These are phyloP conservation scores for Paracyclopina nana DNA, from an alignment of 1,140 invertebrate genomes.

Conservation along the genomic window DNA sequence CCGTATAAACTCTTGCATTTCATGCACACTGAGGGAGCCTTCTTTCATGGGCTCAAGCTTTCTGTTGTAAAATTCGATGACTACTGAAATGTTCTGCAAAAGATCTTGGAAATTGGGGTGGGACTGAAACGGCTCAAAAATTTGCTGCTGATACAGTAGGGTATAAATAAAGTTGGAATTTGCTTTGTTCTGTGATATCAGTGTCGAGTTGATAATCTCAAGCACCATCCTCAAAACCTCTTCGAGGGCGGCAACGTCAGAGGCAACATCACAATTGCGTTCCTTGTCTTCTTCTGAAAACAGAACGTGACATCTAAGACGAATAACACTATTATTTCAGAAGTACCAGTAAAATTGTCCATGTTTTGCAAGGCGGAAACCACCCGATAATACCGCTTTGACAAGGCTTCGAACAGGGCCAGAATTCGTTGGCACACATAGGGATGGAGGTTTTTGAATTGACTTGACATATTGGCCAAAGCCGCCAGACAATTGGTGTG, in stretches of 20 bases:
- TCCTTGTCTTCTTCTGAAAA: no score
- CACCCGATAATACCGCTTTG: slow-evolving; percentile 48
- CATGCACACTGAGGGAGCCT: slow-evolving; percentile 6
- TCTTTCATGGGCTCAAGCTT: slow-evolving; percentile 3
- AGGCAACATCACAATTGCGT: no score
- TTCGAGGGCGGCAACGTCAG: slow-evolving; percentile 82
- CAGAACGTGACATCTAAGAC: no score
- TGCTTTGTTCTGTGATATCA: slow-evolving; percentile 61
- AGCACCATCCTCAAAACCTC: slow-evolving; percentile 88
- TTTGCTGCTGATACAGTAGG: slow-evolving; percentile 72
- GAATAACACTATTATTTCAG: slow-evolving; percentile 23
- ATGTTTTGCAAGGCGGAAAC: slow-evolving; percentile 20
- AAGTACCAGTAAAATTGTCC: slow-evolving; percentile 20
- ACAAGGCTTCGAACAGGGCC: slow-evolving; percentile 64
- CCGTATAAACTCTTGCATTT: slow-evolving; percentile 8
- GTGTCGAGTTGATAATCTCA: slow-evolving; percentile 84
- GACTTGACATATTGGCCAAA: slow-evolving; percentile 89
- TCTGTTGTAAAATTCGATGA: neutral
- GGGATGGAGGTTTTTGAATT: slow-evolving; percentile 79
- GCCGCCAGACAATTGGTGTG: slow-evolving; percentile 94
- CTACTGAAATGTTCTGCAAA: slow-evolving; percentile 74
- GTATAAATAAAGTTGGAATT: slow-evolving; percentile 93
- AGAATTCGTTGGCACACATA: slow-evolving; percentile 86
- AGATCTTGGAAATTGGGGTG: slow-evolving; percentile 86
- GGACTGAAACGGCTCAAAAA: slow-evolving; percentile 65